Percentiles rank a stretch among this genome's conserved stretches.
phyloP scores from a whole-genome alignment of 2,113 vertebrate species.

The Euleptes europaea region DNA sequence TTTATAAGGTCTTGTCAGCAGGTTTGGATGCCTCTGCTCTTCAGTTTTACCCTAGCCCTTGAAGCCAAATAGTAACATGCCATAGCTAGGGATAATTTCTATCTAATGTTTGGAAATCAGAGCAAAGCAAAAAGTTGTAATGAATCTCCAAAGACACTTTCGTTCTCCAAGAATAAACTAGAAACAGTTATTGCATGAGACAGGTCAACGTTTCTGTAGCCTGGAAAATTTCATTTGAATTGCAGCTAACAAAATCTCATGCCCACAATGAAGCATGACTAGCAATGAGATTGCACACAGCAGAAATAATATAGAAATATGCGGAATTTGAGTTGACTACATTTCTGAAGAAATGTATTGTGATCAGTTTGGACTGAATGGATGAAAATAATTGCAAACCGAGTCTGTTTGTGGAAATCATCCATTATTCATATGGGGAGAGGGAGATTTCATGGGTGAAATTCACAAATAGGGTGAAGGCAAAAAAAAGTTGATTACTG shows the following conservation, averaged over 20 bases:
- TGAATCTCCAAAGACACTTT: constrained; percentile 60
- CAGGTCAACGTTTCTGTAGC: constrained; percentile 31
- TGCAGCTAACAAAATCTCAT: constrained; percentile 31
- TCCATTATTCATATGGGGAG: background rate
- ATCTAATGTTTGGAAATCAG: constrained; percentile 39
- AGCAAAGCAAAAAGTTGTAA: constrained; percentile 41
- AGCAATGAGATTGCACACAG: constrained; percentile 34
- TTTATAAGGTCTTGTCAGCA: background rate
- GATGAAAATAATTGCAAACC: constrained; percentile 46
- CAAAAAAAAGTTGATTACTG: background rate
- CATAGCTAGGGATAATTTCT: constrained; percentile 50
- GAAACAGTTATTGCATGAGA: constrained; percentile 49
- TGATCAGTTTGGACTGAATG: constrained; percentile 9
- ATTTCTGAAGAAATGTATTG: constrained; percentile 34
- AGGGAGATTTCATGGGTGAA: background rate
- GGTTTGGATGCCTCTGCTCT: constrained; percentile 19
- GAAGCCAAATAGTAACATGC: constrained; percentile 9
- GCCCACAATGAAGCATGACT: constrained; percentile 19
- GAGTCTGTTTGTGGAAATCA: constrained; percentile 27
- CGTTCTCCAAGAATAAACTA: constrained; percentile 59
- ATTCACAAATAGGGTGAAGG: constrained; percentile 31
- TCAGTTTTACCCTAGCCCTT: rapidly evolving
- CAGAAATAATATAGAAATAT: constrained; percentile 41
- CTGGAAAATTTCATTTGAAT: constrained; percentile 43
- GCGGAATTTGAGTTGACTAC: constrained; percentile 22